These are phyloP conservation scores for Trichosurus vulpecula DNA, from an alignment of 2,797 vertebrate genomes.

Conservation along the genomic window DNA sequence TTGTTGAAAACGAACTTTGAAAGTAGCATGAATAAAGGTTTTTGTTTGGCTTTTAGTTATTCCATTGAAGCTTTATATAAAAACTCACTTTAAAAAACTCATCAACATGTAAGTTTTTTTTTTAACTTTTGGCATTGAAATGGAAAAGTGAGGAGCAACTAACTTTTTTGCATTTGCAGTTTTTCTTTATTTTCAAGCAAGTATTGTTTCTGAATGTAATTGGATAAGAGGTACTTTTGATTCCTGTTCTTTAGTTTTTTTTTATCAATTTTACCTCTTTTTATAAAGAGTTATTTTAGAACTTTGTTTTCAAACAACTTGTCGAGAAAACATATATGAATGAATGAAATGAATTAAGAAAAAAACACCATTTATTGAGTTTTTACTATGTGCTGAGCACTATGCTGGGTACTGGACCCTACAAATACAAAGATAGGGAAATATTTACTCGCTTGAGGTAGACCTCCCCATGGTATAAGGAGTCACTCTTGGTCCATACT, in stretches of 20 bases:
- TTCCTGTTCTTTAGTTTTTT: slow-evolving; percentile 28
- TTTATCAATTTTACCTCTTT: slow-evolving; percentile 47
- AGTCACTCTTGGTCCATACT: neutral
- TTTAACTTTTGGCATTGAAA: neutral
- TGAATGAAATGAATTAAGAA: neutral
- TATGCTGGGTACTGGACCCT: neutral
- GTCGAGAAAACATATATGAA: slow-evolving; percentile 16
- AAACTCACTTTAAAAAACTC: slow-evolving; percentile 4
- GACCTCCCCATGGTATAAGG: too few species aligned
- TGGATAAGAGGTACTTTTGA: slow-evolving; percentile 37
- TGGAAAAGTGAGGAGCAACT: slow-evolving; percentile 13
- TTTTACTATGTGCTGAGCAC: neutral
- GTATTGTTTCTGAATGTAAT: slow-evolving; percentile 24
- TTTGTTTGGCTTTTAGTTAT: slow-evolving; percentile 30
- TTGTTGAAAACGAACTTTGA: neutral
- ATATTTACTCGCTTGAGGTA: too few species aligned
- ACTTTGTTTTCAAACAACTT: slow-evolving; percentile 11
- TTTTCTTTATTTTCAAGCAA: slow-evolving; percentile 38
- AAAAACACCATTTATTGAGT: neutral
- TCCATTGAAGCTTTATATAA: slow-evolving; percentile 5
- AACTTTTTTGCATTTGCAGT: slow-evolving; percentile 20
- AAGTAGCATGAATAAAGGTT: neutral
- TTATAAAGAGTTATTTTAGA: slow-evolving; percentile 36
- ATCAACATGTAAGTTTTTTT: neutral
- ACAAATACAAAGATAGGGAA: neutral